Evolutionary conservation across 2,797 vertebrate genomes (phyloP).

Genomic region (Chelon auratus): DNA sequence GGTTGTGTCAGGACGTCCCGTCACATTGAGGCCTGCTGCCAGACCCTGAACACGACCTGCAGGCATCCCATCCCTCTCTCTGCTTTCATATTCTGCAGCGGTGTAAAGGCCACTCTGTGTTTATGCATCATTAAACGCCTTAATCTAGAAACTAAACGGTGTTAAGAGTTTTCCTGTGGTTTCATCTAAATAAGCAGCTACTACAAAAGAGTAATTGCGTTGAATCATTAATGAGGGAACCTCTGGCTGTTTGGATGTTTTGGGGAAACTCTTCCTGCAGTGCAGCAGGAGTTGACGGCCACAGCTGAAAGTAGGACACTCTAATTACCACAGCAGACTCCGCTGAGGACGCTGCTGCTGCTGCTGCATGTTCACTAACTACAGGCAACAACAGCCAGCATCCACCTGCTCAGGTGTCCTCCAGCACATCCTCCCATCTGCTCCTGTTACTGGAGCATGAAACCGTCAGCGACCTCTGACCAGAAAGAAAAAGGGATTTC

Average conservation of each 20-base stretch:
- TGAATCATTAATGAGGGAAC: conserved; percentile 27
- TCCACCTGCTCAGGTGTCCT: conserved; percentile 17
- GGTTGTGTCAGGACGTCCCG: too few relatives aligned
- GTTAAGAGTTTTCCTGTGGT: conserved; percentile 27
- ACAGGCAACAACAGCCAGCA: not conserved
- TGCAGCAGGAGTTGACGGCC: conserved; percentile 34
- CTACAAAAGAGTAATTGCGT: conserved; percentile 43
- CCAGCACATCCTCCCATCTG: not conserved
- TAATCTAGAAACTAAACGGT: conserved; percentile 37
- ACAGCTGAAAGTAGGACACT: conserved; percentile 32
- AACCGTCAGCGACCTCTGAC: conserved; percentile 18
- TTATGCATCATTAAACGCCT: conserved; percentile 16
- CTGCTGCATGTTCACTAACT: not conserved
- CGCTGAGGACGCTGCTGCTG: not conserved
- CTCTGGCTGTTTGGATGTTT: conserved; percentile 56
- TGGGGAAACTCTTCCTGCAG: not conserved
- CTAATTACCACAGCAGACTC: conserved; percentile 39
- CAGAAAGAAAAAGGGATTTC: not conserved
- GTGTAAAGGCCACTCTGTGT: not conserved
- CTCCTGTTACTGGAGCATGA: not conserved
- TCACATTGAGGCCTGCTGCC: too few relatives aligned
- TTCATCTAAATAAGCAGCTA: conserved; percentile 29
- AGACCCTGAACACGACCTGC: too few relatives aligned
- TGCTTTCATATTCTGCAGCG: not conserved
- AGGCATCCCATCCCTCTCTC: too few relatives aligned